These are phyloP conservation scores for Channallabes apus DNA, from an alignment of 2,797 vertebrate genomes.

Conservation along the genomic window DNA sequence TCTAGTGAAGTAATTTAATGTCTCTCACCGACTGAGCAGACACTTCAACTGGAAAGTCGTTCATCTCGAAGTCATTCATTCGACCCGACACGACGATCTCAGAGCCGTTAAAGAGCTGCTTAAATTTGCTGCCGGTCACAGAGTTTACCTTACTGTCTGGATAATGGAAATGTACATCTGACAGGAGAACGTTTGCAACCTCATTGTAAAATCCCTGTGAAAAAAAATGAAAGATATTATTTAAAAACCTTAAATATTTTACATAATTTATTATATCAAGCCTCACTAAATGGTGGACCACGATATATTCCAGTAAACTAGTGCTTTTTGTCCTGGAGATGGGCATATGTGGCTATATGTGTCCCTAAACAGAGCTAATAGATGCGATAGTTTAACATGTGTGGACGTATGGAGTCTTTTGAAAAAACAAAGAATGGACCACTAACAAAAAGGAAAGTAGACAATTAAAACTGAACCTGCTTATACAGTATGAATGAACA, in stretches of 20 bases:
- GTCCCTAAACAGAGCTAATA: too few relatives aligned
- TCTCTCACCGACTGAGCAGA: constrained; percentile 76
- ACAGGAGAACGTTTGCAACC: constrained; percentile 81
- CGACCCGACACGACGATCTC: constrained; percentile 88
- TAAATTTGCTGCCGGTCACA: constrained; percentile 78
- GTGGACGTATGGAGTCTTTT: too few relatives aligned
- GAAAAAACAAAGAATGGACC: too few relatives aligned
- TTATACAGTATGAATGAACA: too few relatives aligned
- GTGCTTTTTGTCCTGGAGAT: too few relatives aligned
- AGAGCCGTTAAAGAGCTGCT: constrained; percentile 81
- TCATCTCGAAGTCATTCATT: constrained; percentile 66
- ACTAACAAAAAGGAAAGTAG: too few relatives aligned
- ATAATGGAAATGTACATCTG: constrained; percentile 78
- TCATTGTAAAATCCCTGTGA: constrained; percentile 87
- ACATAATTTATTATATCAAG: neutral
- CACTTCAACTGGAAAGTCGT: constrained; percentile 79
- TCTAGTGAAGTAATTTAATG: neutral
- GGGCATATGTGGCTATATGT: too few relatives aligned
- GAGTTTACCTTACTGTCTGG: constrained; percentile 70
- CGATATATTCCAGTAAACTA: too few relatives aligned
- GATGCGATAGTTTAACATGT: too few relatives aligned
- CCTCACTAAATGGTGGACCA: too few relatives aligned
- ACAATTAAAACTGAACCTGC: too few relatives aligned
- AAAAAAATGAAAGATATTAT: constrained; percentile 9
- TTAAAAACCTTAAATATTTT: neutral